Percentiles rank a stretch among this genome's conserved stretches.
Conservation (phyloP, 2,888 invertebrate species). For the Muscina levida region DNA sequence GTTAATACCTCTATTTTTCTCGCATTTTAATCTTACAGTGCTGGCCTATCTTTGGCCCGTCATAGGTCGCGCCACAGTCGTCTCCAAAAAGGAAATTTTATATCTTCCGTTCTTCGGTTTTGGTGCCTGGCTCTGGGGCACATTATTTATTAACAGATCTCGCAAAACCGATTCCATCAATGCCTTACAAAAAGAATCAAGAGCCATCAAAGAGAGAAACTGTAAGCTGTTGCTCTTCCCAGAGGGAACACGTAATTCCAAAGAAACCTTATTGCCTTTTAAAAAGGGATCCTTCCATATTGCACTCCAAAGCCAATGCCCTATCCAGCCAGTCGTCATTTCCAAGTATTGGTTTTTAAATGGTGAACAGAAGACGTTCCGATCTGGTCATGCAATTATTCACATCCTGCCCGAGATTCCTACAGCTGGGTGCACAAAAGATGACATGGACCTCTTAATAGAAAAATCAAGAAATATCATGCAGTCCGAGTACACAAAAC, state of each 20-base stretch:
- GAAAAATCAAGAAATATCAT: slow-evolving; percentile 85
- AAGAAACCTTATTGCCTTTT: slow-evolving; percentile 90
- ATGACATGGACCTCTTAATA: slow-evolving; percentile 84
- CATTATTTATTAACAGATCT: slow-evolving; percentile 91
- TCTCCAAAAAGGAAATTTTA: slow-evolving; percentile 91
- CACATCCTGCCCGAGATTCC: slow-evolving; percentile 87
- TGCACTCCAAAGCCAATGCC: slow-evolving; percentile 90
- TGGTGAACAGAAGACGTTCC: slow-evolving; percentile 83
- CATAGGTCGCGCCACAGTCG: slow-evolving; percentile 89
- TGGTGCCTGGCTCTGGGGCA: slow-evolving; percentile 93
- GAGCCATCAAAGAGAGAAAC: slow-evolving; percentile 84
- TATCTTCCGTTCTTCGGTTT: slow-evolving; percentile 92
- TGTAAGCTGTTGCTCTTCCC: slow-evolving; percentile 93
- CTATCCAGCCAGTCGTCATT: slow-evolving; percentile 93
- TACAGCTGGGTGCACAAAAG: slow-evolving; percentile 83
- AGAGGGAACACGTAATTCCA: slow-evolving; percentile 93
- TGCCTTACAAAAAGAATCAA: slow-evolving; percentile 87
- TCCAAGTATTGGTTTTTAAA: slow-evolving; percentile 90
- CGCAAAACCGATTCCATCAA: slow-evolving; percentile 86
- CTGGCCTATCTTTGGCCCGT: slow-evolving; percentile 91
- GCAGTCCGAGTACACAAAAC: slow-evolving; percentile 83
- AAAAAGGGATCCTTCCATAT: slow-evolving; percentile 98
- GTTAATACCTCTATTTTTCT: too few species aligned
- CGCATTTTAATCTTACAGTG: slow-evolving; percentile 80
- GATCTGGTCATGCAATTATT: slow-evolving; percentile 86